Conservation (phyloP, 2,113 vertebrate genomes). For the Prionailurus bengalensis region DNA sequence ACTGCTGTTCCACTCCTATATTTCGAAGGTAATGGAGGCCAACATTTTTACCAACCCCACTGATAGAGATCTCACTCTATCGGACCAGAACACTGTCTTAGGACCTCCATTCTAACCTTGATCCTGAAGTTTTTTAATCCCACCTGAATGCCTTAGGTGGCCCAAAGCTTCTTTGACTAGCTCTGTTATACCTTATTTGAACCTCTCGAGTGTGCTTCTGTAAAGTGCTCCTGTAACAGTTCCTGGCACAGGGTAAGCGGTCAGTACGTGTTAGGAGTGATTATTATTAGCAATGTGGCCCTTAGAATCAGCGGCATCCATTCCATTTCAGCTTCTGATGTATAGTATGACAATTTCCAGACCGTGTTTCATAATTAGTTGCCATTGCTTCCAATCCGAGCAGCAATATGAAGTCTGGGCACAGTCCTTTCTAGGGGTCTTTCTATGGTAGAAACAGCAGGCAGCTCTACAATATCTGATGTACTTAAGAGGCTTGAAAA, state of each 20-base stretch:
- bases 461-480: neutral
- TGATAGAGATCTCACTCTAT: neutral
- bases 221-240: neutral
- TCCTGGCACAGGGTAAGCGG: neutral
- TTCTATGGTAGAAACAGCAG: neutral
- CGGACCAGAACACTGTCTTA: neutral
- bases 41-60: neutral
- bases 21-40: neutral
- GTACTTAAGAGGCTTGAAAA: neutral
- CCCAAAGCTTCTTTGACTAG: neutral
- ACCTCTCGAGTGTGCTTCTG: neutral
- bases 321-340: neutral
- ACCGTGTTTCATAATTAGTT: neutral
- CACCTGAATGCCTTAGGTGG: neutral
- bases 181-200: neutral
- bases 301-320: fast-evolving
- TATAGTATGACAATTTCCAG: slow-evolving; percentile 9
- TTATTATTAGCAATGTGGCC: neutral
- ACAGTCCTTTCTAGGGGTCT: neutral
- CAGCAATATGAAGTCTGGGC: neutral
- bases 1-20: neutral
- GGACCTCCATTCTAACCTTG: neutral
- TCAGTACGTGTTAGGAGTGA: neutral
- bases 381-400: neutral
- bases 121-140: neutral